phyloP scores from a whole-genome alignment of 2,888 invertebrate species.

The Leptinotarsa rubiginosa region DNA sequence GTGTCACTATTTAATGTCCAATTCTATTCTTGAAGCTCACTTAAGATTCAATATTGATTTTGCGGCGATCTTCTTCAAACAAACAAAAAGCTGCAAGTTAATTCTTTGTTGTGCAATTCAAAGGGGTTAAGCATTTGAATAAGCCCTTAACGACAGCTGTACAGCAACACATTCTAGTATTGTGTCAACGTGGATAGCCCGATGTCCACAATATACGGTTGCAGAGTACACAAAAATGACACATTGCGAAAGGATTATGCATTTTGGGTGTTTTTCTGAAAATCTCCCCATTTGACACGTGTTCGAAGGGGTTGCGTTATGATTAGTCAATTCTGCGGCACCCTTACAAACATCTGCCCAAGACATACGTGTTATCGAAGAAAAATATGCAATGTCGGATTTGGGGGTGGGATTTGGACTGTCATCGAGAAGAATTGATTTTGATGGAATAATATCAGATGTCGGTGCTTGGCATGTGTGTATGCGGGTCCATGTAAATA shows the following conservation, averaged over 20 bases:
- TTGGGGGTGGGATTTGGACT: conserved; percentile 28
- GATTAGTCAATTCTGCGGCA: conserved; percentile 40
- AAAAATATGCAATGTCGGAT: conserved; percentile 34
- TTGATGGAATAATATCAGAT: conserved; percentile 29
- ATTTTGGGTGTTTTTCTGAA: conserved; percentile 51
- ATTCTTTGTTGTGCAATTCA: conserved; percentile 41
- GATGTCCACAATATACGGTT: conserved; percentile 49
- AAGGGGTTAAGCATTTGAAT: conserved; percentile 36
- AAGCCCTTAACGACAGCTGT: conserved; percentile 40
- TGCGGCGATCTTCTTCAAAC: conserved; percentile 38
- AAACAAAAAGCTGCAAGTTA: conserved; percentile 42
- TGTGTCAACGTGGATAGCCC: conserved; percentile 41
- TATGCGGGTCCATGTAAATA: conserved; percentile 14
- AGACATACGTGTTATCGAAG: conserved; percentile 29
- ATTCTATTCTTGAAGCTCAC: too few species aligned
- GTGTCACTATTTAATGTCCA: background rate
- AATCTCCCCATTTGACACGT: conserved; percentile 35
- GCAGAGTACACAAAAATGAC: conserved; percentile 47
- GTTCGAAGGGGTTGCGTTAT: conserved; percentile 44
- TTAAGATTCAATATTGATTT: conserved; percentile 33
- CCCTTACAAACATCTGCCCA: conserved; percentile 39
- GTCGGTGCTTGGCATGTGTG: conserved; percentile 18
- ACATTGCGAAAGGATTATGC: conserved; percentile 55
- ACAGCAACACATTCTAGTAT: conserved; percentile 33
- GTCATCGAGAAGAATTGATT: conserved; percentile 25